Evolutionary conservation across 2,797 vertebrate genomes (phyloP).

Genomic region (Syndactyla subalaris): DNA sequence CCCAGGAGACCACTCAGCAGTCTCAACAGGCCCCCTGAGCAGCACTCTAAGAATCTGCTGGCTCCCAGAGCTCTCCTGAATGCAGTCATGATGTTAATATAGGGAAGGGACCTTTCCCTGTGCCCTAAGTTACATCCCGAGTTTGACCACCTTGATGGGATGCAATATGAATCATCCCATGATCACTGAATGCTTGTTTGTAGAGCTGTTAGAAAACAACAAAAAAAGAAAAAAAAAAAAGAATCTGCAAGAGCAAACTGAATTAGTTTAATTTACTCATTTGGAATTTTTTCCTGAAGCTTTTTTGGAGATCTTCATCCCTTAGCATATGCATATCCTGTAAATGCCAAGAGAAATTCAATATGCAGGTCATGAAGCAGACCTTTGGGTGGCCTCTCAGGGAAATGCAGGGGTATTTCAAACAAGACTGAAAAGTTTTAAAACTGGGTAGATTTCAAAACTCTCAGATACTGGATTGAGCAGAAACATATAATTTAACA

Average conservation of each 20-base stretch:
- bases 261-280: background rate
- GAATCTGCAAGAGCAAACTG: background rate
- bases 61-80: background rate
- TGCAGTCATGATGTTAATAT: background rate
- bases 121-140: background rate
- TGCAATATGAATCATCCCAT: background rate
- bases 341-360: background rate
- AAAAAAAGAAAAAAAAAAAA: background rate
- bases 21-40: background rate
- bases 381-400: background rate
- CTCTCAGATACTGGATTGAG: background rate
- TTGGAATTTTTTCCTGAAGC: conserved; percentile 14
- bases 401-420: background rate
- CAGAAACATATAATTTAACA: background rate
- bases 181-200: background rate
- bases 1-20: background rate
- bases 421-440: background rate
- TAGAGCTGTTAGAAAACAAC: background rate
- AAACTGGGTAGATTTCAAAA: background rate
- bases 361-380: background rate
- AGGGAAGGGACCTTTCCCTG: background rate
- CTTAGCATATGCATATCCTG: background rate
- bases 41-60: background rate
- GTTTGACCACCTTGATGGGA: background rate
- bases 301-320: background rate